phyloP scores from a whole-genome alignment of 2,888 invertebrate species.

The Neuroscelio doddi region DNA sequence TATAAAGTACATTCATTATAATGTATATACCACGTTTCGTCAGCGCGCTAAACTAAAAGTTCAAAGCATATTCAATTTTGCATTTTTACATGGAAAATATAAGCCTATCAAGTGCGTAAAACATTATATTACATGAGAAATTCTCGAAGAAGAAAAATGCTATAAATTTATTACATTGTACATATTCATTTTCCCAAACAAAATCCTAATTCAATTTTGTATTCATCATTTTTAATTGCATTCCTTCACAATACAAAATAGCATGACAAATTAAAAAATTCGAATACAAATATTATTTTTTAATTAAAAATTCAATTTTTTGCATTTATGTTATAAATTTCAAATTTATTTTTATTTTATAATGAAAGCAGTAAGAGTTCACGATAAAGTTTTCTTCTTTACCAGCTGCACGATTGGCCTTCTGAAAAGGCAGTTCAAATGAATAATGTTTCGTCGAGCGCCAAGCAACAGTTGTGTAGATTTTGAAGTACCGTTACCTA shows the following conservation, averaged over 20 bases:
- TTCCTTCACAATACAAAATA: too few species aligned
- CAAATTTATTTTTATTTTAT: background rate
- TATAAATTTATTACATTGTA: too few species aligned
- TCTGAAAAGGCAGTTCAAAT: slow-evolving; percentile 25
- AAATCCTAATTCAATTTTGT: too few species aligned
- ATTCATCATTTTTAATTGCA: too few species aligned
- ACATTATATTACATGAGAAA: background rate
- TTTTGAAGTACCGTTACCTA: slow-evolving; percentile 35
- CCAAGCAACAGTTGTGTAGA: slow-evolving; percentile 22
- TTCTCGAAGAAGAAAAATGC: too few species aligned
- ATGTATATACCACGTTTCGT: slow-evolving; percentile 7
- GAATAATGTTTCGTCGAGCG: slow-evolving; percentile 25
- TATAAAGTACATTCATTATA: slow-evolving; percentile 1
- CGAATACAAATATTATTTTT: background rate
- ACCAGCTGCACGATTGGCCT: background rate
- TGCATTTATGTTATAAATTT: background rate
- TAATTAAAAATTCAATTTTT: background rate
- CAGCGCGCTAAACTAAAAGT: slow-evolving; percentile 24
- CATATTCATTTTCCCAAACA: too few species aligned
- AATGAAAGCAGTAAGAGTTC: too few species aligned
- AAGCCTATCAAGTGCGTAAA: background rate
- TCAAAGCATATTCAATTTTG: slow-evolving; percentile 41
- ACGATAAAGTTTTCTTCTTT: background rate
- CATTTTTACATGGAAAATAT: slow-evolving; percentile 32
- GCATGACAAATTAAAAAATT: too few species aligned